Evolutionary conservation across 2,888 invertebrate species (phyloP).

Genomic region (Nephrotoma guestfalica): DNA sequence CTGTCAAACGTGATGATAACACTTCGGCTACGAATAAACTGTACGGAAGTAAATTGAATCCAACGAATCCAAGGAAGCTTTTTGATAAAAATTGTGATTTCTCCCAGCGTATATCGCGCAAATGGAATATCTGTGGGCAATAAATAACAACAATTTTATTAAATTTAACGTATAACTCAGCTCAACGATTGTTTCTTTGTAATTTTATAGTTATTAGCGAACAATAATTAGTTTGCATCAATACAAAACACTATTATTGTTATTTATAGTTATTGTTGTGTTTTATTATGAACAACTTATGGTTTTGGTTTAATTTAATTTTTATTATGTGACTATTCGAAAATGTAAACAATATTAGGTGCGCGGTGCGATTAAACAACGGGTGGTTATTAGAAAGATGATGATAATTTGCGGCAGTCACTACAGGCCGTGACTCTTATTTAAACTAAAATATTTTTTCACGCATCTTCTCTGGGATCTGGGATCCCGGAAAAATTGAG

Average conservation of each 20-base stretch:
- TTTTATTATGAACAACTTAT: not conserved
- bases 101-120: slow-evolving; percentile 76
- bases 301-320: not conserved
- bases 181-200: not conserved
- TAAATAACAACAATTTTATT: slow-evolving; percentile 5
- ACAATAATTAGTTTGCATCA: not conserved
- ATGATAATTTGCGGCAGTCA: not conserved
- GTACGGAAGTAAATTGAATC: slow-evolving; percentile 79
- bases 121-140: slow-evolving; percentile 66
- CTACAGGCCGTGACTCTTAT: no score
- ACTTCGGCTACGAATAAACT: slow-evolving; percentile 63
- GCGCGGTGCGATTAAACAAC: not conserved
- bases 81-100: slow-evolving; percentile 81
- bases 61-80: slow-evolving; percentile 77
- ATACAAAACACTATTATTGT: not conserved
- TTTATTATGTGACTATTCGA: not conserved
- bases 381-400: not conserved
- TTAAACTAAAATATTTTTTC: no score
- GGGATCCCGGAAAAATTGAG: no score
- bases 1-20: slow-evolving; percentile 25
- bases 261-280: not conserved
- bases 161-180: not conserved
- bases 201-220: not conserved
- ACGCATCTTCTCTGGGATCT: no score
- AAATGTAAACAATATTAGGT: not conserved